Evolutionary conservation across 1,140 invertebrate species (phyloP).

Genomic region (Zaprionus vittiger): DNA sequence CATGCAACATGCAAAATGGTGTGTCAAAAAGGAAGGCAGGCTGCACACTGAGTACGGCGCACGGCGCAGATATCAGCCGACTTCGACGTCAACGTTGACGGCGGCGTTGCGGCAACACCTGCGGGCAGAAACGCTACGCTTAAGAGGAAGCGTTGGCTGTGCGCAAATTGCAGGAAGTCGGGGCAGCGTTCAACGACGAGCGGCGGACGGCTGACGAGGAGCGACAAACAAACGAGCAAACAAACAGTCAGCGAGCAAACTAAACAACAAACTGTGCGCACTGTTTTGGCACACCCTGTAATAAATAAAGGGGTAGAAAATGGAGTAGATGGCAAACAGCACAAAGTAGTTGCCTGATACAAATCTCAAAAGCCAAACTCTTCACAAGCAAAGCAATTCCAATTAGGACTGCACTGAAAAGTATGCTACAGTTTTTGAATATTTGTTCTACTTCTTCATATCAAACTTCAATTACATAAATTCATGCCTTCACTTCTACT

Average conservation of each 20-base stretch:
- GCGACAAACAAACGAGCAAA: constrained; percentile 47
- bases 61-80: constrained; percentile 32
- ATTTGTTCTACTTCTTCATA: too few relatives aligned
- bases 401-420: background rate
- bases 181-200: constrained; percentile 43
- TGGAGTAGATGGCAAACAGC: background rate
- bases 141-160: constrained; percentile 59
- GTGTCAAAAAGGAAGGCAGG: constrained; percentile 75
- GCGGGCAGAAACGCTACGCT: constrained; percentile 24
- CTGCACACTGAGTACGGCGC: constrained; percentile 23
- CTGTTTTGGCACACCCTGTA: constrained; percentile 39
- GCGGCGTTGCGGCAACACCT: constrained; percentile 11
- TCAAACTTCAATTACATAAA: background rate
- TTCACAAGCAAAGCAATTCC: background rate
- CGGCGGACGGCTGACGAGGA: constrained; percentile 24
- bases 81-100: constrained; percentile 17
- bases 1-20: constrained; percentile 74
- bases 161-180: constrained; percentile 75
- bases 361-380: background rate
- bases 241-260: constrained; percentile 58
- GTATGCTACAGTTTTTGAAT: background rate
- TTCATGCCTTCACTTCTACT: background rate
- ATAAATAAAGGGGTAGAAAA: background rate
- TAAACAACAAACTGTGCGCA: constrained; percentile 66
- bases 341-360: background rate